Conservation (phyloP, 1,140 invertebrate genomes). For the Cotesia glomerata region DNA sequence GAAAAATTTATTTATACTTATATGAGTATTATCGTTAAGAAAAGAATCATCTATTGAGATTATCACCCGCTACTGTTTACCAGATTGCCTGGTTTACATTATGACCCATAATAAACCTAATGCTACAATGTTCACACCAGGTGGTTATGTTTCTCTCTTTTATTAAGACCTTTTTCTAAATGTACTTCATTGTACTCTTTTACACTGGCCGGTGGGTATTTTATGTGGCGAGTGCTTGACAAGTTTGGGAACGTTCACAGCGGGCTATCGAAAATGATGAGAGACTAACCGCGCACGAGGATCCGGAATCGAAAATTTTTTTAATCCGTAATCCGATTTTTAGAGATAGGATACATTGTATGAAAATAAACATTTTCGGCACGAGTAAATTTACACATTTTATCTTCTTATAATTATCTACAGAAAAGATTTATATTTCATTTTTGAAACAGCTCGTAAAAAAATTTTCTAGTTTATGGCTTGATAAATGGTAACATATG, state of each 20-base stretch:
- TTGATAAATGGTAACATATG: too few relatives aligned
- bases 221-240: constrained; percentile 37
- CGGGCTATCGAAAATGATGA: constrained; percentile 29
- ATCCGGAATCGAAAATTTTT: background rate
- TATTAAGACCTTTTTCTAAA: constrained; percentile 1
- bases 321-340: too few relatives aligned
- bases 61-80: constrained; percentile 27
- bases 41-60: constrained; percentile 10
- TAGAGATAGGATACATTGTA: too few relatives aligned
- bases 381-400: too few relatives aligned
- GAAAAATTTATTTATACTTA: background rate
- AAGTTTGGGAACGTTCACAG: constrained; percentile 49
- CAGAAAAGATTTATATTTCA: too few relatives aligned
- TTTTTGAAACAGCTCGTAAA: too few relatives aligned
- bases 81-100: constrained; percentile 20
- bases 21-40: background rate
- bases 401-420: too few relatives aligned
- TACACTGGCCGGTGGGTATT: constrained; percentile 2
- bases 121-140: background rate
- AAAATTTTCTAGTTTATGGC: too few relatives aligned
- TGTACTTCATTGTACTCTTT: background rate
- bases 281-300: background rate
- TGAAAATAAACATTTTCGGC: too few relatives aligned
- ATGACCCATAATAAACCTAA: constrained; percentile 23
- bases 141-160: background rate